Evolutionary conservation across 2,113 vertebrate species (phyloP).

Genomic region (Cyanocitta stelleri): DNA sequence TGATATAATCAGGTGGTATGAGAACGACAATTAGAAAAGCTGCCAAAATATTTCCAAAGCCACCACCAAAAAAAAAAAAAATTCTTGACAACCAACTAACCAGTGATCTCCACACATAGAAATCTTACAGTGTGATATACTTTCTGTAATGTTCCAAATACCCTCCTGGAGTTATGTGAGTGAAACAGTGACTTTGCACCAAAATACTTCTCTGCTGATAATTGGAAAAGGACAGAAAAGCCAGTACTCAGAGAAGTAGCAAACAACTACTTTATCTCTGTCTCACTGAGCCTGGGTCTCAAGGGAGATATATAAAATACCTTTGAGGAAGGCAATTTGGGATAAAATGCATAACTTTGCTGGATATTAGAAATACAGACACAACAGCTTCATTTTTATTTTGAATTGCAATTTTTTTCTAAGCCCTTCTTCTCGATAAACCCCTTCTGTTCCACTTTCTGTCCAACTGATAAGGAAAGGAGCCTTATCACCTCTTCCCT

Average conservation of each 20-base stretch:
- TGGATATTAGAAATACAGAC: background rate
- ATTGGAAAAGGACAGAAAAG: background rate
- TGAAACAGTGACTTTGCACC: background rate
- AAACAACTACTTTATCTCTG: background rate
- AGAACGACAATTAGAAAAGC: background rate
- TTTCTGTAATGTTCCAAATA: background rate
- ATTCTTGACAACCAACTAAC: background rate
- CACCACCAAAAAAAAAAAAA: background rate
- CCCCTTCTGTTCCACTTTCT: background rate
- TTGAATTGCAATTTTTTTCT: background rate
- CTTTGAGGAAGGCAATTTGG: background rate
- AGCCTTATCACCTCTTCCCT: slow-evolving; percentile 26
- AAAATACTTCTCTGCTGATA: background rate
- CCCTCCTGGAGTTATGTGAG: background rate
- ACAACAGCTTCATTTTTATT: background rate
- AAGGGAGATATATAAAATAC: background rate
- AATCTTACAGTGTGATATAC: background rate
- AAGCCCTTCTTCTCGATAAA: background rate
- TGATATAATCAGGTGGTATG: background rate
- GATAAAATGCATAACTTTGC: background rate
- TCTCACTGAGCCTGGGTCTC: background rate
- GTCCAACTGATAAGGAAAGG: background rate
- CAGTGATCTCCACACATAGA: background rate
- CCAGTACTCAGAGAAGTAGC: background rate
- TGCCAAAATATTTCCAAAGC: background rate